Evolutionary conservation across 2,113 vertebrate genomes (phyloP).

Genomic region (Lepidothrix coronata): DNA sequence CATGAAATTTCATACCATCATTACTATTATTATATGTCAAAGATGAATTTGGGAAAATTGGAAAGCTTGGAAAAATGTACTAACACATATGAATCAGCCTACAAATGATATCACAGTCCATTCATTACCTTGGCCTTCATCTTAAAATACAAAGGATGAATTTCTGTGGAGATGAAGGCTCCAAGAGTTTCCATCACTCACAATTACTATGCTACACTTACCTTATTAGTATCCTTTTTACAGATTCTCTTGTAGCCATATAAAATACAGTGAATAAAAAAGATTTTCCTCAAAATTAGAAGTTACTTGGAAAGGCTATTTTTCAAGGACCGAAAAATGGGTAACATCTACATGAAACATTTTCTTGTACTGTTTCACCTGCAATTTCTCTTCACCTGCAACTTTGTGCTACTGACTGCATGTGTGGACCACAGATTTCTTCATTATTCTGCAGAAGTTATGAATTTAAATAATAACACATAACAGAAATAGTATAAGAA

Average conservation of each 20-base stretch:
- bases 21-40: neutral
- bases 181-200: neutral
- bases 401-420: neutral
- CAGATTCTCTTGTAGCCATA: neutral
- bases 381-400: fast-evolving
- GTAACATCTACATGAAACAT: neutral
- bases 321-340: neutral
- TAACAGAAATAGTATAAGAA: neutral
- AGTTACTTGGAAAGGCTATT: neutral
- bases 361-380: neutral
- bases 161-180: neutral
- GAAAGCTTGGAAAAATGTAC: neutral
- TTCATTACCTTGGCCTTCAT: neutral
- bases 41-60: neutral
- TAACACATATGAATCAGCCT: neutral
- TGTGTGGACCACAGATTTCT: neutral
- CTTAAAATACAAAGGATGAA: neutral
- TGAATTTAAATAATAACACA: neutral
- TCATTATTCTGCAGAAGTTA: neutral
- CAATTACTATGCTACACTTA: neutral
- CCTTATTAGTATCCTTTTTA: neutral
- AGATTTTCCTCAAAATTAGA: neutral
- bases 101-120: neutral
- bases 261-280: neutral
- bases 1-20: neutral